Evolutionary conservation across 1,140 invertebrate genomes (phyloP), one percentile per base, ranked within the genome.

Genomic region (Zaprionus nigranus): DNA sequence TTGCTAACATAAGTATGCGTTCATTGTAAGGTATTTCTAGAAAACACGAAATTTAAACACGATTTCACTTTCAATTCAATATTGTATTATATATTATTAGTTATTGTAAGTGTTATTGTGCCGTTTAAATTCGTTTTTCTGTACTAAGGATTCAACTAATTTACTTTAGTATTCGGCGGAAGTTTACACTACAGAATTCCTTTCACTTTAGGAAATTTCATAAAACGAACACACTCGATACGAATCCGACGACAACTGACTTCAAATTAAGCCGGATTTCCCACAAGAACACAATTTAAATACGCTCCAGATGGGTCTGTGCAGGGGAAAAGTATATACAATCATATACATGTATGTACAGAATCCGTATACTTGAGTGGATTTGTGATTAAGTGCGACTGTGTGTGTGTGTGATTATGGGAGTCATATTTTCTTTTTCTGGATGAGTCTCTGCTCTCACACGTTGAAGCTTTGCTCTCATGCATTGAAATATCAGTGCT

Each of bases 181-280:
- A 46, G 15, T 40, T 5, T n/a, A 17, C 15, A 51, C 11, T 22
- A 51, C 46, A 51, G 9, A 34, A 24, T 51, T 51, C 40, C 40
- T 17, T 6, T 46, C 40, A n/a, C 40, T 46, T 17, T 17, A 17
- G n/a, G 9, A n/a, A 46, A 17, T 46, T 46, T 51, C 11, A 51
- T 17, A 17, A 69, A 61, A 61, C 17, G 57, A 53, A 64, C 62
- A 66, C 57, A 63, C 61, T 77, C 53, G 71, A 71, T 66, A 56
- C 53, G 58, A 49, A 76, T 74, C 75, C 75, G 64, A 66, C 80
- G 72, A 77, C 66, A 67, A 61, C 75, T 66, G 73, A 76, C 70
- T 82, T 79, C 66, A 56, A 90, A 88, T 85, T 88, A 79, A 88
- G 82, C 64, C 59, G 76, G 24, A 79, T 72, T 90, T 74, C 69